Evolutionary conservation across 2,797 vertebrate species (phyloP).

Genomic region (Anolis apletophallus): DNA sequence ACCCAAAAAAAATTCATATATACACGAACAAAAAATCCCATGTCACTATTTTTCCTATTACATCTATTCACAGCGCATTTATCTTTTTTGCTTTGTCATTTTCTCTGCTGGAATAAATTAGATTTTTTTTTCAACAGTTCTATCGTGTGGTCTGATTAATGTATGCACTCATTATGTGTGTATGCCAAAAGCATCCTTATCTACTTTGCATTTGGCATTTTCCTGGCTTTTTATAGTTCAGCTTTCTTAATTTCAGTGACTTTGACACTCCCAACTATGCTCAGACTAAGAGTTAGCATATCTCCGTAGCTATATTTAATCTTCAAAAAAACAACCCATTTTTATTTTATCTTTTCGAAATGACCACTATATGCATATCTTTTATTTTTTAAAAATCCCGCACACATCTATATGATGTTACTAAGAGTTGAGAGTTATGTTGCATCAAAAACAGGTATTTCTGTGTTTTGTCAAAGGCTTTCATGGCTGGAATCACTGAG

Average conservation of each 20-base stretch:
- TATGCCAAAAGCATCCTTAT: not conserved
- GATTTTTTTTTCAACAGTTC: not conserved
- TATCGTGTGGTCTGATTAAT: not conserved
- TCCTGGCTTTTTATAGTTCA: constrained; percentile 10
- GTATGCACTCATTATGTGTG: not conserved
- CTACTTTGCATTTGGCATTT: not conserved
- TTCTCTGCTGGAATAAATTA: not conserved
- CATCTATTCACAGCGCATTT: not conserved
- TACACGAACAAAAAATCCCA: not conserved
- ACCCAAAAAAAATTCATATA: not conserved
- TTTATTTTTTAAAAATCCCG: not conserved
- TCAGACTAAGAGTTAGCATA: not conserved
- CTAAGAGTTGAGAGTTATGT: not conserved
- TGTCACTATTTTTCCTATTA: not conserved
- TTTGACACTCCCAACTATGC: not conserved
- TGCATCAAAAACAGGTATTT: not conserved
- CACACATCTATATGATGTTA: not conserved
- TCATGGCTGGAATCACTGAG: too few relatives aligned
- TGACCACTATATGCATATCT: not conserved
- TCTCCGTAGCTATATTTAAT: not conserved
- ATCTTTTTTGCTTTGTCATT: not conserved
- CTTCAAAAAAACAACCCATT: not conserved
- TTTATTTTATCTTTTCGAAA: not conserved
- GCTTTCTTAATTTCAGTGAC: not conserved
- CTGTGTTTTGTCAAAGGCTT: too few relatives aligned